Conservation (phyloP, 2,113 vertebrate genomes). For the Grallaria varia region DNA sequence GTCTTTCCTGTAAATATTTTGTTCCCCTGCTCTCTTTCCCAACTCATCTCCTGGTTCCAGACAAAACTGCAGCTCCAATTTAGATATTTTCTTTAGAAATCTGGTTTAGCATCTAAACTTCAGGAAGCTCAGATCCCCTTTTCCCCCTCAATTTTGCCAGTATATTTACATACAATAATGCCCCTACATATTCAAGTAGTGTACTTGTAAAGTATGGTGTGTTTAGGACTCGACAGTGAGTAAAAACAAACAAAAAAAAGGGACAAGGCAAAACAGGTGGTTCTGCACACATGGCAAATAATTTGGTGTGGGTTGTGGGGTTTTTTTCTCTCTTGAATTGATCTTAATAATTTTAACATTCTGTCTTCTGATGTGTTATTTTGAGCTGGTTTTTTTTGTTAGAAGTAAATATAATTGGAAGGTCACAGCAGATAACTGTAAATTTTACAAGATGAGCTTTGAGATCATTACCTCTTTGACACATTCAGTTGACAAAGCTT, state of each 20-base stretch:
- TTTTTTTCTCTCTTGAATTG: not conserved
- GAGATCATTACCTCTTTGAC: not conserved
- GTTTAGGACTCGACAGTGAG: not conserved
- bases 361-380: not conserved
- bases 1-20: not conserved
- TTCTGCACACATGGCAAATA: accelerated
- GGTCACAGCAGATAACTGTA: not conserved
- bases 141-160: not conserved
- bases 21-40: not conserved
- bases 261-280: not conserved
- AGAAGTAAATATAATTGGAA: not conserved
- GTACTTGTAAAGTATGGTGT: not conserved
- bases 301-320: not conserved
- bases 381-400: accelerated
- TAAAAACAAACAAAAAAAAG: not conserved
- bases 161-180: not conserved
- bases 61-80: not conserved
- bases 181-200: accelerated
- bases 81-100: not conserved
- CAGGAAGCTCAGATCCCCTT: not conserved
- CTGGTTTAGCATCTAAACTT: not conserved
- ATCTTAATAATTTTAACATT: not conserved
- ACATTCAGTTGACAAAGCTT: not conserved
- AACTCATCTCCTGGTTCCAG: not conserved
- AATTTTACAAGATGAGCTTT: not conserved